Percentiles rank a stretch among this genome's conserved stretches.
These are phyloP conservation scores for Sarcophaga variegata DNA, from an alignment of 2,888 invertebrate species.

Conservation along the genomic window DNA sequence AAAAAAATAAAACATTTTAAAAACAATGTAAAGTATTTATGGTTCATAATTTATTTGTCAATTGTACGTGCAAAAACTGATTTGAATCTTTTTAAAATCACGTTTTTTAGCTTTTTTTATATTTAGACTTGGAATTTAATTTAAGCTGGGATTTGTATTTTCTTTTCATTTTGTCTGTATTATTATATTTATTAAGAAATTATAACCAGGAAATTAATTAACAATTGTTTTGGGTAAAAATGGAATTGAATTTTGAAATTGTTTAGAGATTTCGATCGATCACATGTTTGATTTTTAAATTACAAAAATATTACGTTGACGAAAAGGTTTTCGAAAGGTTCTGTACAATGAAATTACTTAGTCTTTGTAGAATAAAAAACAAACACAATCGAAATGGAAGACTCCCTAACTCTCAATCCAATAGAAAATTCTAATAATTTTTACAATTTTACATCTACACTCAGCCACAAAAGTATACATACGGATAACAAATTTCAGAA, in stretches of 20 bases:
- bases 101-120: slow-evolving; percentile 35
- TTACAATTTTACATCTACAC: too few species aligned
- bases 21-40: slow-evolving; percentile 24
- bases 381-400: too few species aligned
- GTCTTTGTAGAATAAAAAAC: too few species aligned
- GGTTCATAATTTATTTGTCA: slow-evolving; percentile 55
- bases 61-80: slow-evolving; percentile 26
- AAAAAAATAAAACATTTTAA: background rate
- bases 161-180: background rate
- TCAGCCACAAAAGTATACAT: too few species aligned
- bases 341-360: too few species aligned
- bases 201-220: slow-evolving; percentile 16
- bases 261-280: background rate
- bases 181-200: background rate
- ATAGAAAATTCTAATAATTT: too few species aligned
- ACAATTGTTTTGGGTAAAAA: slow-evolving; percentile 22
- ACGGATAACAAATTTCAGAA: too few species aligned
- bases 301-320: too few species aligned
- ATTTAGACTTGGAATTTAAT: background rate
- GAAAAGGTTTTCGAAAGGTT: too few species aligned
- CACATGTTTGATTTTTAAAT: background rate
- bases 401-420: too few species aligned
- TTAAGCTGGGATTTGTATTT: background rate
- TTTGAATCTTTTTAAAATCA: slow-evolving; percentile 47
- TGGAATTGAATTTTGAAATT: background rate